Conservation (phyloP, 2,113 vertebrate species). For the Galbula dea region DNA sequence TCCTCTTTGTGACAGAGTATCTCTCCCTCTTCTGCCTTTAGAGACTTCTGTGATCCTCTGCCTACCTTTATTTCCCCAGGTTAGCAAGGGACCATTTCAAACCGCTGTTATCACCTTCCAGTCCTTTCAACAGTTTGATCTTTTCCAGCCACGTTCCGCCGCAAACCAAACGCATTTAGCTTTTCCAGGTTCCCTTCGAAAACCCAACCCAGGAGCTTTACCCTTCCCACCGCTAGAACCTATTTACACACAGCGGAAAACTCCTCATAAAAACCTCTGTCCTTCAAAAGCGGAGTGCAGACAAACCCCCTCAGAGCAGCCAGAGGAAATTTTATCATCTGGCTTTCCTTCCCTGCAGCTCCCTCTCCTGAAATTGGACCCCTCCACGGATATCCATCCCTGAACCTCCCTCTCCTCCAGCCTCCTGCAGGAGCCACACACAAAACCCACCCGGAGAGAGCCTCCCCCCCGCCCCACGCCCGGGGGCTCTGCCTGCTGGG, state of each 20-base stretch:
- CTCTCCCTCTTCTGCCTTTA: not conserved
- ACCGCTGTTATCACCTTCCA: not conserved
- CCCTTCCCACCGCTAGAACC: not conserved
- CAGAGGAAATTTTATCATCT: not conserved
- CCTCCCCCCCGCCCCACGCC: not conserved
- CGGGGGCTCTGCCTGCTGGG: not conserved
- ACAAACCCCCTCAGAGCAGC: not conserved
- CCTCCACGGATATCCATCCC: not conserved
- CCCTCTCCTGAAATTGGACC: not conserved
- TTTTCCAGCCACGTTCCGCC: not conserved
- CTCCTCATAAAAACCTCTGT: not conserved
- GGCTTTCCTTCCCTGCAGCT: not conserved
- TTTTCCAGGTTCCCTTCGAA: not conserved
- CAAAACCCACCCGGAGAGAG: not conserved
- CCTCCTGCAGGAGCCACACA: not conserved
- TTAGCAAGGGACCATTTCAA: not conserved
- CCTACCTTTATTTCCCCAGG: not conserved
- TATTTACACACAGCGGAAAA: not conserved
- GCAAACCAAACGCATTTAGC: not conserved
- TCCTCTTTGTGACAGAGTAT: slow-evolving; percentile 8
- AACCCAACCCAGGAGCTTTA: not conserved
- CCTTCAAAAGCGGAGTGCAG: not conserved
- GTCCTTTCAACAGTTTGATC: not conserved
- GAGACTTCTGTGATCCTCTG: not conserved
- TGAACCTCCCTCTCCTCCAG: not conserved